Base-by-base conservation (phyloP, 2,888 invertebrate genomes). In the Lycaena phlaeas region DNA sequence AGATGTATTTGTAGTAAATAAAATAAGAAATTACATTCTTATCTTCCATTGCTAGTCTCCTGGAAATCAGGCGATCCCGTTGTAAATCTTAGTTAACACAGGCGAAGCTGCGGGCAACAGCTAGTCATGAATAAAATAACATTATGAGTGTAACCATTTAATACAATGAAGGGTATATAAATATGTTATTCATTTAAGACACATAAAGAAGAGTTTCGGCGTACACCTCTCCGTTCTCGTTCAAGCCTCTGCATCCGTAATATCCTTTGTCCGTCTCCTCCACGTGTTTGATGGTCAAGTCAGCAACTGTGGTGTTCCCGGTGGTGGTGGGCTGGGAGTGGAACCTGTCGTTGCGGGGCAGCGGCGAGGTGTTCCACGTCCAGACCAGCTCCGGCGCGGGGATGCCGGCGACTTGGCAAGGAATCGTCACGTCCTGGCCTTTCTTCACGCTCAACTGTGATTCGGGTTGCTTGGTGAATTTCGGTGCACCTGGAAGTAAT, bases 231-330 rank as follows among this genome's bases (percentile, higher is more conserved):
- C 74, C 78, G 18, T 66, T 43, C 3, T 59, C 56, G 12, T 74
- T 78, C 1, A 50, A 48, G 1, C 64, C 72, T 12, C 44, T 51
- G 47, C 81, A 81, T 1, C 74, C 81, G 36, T 79, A 81, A 37
- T 76, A 78, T 0, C 81, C 81, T 1, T 53, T 53, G 42, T 75
- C 68, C 1, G 41, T 40, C 15, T 65, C 63, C 42, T 65, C 59
- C 0, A 61, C 61, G 4, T 62, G 63, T 29, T 57, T 62, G 4
- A 79, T 64, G n/a, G 53, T 57, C 18, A 78, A 50, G 1, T 65
- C 64, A 0, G 61, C 60, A 7, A 57, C 53, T 12, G 50, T 51
- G 2, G 43, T 27, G 14, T 52, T 52, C 7, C 44, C 50, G 11
- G 41, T 27, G 0, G 36, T 15, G 0, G 43, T 11, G 1, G 42